A percentile compares a stretch with the other conserved stretches of the same genome.
Evolutionary conservation across 2,888 invertebrate genomes (phyloP).

Genomic region (Choreutis nemorana): DNA sequence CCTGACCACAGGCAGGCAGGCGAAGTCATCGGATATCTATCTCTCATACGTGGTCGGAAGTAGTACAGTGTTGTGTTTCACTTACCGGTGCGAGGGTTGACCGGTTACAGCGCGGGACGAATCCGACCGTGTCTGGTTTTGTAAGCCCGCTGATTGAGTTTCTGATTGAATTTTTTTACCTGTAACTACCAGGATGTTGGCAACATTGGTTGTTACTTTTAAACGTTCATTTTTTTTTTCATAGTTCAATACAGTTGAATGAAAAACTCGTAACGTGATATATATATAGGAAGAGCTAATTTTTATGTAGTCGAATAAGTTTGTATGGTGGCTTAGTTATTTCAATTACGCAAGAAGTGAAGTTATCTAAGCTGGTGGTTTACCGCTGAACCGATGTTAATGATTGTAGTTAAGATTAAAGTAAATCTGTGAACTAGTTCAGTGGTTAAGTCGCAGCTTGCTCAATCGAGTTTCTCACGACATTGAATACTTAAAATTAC

Average conservation of each 20-base stretch:
- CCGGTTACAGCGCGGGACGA: conserved; percentile 39
- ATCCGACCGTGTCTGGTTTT: conserved; percentile 40
- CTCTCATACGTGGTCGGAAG: conserved; percentile 49
- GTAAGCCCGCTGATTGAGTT: conserved; percentile 49
- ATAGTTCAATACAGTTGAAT: too few species aligned
- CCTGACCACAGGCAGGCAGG: conserved; percentile 16
- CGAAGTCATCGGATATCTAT: conserved; percentile 40
- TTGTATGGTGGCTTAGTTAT: too few species aligned
- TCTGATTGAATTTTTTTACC: conserved; percentile 2
- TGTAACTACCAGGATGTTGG: conserved; percentile 1
- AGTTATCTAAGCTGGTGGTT: conserved; percentile 28
- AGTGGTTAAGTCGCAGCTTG: conserved; percentile 30
- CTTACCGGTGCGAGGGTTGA: conserved; percentile 39
- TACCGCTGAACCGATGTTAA: conserved; percentile 32
- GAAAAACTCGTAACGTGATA: too few species aligned
- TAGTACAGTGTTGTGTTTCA: conserved; percentile 57
- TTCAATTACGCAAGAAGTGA: conserved; percentile 15
- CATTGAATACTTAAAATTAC: conserved; percentile 57
- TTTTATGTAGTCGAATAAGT: too few species aligned
- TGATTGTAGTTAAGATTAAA: conserved; percentile 46
- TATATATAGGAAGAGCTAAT: too few species aligned
- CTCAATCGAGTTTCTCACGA: conserved; percentile 53
- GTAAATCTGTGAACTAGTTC: conserved; percentile 52
- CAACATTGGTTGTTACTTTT: neutral
- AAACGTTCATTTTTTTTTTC: conserved; percentile 4